Conservation (phyloP, 2,888 invertebrate species). For the Eudiplozoon nipponicum region DNA sequence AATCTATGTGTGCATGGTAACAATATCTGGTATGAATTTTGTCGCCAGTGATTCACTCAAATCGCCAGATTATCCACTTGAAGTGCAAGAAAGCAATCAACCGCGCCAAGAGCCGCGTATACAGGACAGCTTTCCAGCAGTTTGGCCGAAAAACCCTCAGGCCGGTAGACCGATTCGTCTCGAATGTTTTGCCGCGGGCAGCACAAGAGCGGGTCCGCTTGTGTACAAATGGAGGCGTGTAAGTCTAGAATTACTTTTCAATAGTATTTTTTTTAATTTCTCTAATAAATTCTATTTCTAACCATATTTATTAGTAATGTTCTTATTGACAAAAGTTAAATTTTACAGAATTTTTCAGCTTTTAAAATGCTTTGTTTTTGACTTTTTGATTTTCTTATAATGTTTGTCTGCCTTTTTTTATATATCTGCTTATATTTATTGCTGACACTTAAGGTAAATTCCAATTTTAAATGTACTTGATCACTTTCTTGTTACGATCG, state of each 20-base stretch:
- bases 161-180: slow-evolving; percentile 58
- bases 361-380: no score
- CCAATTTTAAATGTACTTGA: no score
- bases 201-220: background rate
- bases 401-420: no score
- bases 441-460: no score
- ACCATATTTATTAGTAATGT: background rate
- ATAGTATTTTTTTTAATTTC: slow-evolving; percentile 7
- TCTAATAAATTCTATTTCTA: slow-evolving; percentile 6
- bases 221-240: background rate
- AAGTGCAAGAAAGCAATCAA: slow-evolving; percentile 2
- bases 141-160: slow-evolving; percentile 61
- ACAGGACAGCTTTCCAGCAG: slow-evolving; percentile 64
- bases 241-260: background rate
- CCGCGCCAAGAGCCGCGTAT: slow-evolving; percentile 38
- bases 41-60: slow-evolving; percentile 4
- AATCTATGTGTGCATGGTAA: slow-evolving; percentile 56
- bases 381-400: no score
- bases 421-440: no score
- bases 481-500: no score
- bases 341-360: no score
- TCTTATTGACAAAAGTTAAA: no score
- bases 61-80: slow-evolving; percentile 11
- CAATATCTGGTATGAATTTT: slow-evolving; percentile 2
- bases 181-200: slow-evolving; percentile 78